Percentiles rank a stretch among this genome's conserved stretches.
phyloP scores from a whole-genome alignment of 1,140 invertebrate genomes.

The Zaprionus inermis region DNA sequence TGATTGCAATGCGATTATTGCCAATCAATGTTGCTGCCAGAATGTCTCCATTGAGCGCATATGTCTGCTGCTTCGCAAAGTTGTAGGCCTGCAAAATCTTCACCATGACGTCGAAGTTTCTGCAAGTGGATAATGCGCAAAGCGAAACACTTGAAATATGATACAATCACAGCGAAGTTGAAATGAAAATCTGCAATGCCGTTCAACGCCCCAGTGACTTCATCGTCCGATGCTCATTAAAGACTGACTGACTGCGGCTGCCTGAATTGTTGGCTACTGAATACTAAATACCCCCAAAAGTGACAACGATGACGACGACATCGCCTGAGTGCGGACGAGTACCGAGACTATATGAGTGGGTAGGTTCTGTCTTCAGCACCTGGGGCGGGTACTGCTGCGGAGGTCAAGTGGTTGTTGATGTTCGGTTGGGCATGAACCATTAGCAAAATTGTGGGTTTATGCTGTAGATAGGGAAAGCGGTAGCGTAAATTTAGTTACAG shows the following conservation, averaged over 20 bases:
- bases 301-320: slow-evolving; percentile 19
- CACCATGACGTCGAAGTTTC: slow-evolving; percentile 61
- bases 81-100: slow-evolving; percentile 82
- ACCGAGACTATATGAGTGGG: slow-evolving; percentile 39
- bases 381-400: not conserved
- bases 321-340: slow-evolving; percentile 31
- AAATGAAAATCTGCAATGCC: slow-evolving; percentile 25
- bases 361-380: slow-evolving; percentile 12
- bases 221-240: slow-evolving; percentile 59
- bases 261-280: slow-evolving; percentile 10
- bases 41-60: slow-evolving; percentile 77
- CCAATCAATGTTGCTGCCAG: slow-evolving; percentile 74
- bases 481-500: slow-evolving; percentile 38
- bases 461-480: slow-evolving; percentile 19
- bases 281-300: slow-evolving; percentile 32
- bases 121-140: slow-evolving; percentile 24
- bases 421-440: slow-evolving; percentile 55
- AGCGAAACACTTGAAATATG: slow-evolving; percentile 27
- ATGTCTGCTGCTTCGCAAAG: slow-evolving; percentile 79
- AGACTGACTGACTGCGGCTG: slow-evolving; percentile 51
- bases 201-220: slow-evolving; percentile 75
- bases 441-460: slow-evolving; percentile 68
- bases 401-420: slow-evolving; percentile 54
- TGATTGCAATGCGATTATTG: slow-evolving; percentile 77
- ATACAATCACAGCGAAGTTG: slow-evolving; percentile 13